Conservation (phyloP, 2,113 vertebrate genomes). For the Spheniscus mendiculus region DNA sequence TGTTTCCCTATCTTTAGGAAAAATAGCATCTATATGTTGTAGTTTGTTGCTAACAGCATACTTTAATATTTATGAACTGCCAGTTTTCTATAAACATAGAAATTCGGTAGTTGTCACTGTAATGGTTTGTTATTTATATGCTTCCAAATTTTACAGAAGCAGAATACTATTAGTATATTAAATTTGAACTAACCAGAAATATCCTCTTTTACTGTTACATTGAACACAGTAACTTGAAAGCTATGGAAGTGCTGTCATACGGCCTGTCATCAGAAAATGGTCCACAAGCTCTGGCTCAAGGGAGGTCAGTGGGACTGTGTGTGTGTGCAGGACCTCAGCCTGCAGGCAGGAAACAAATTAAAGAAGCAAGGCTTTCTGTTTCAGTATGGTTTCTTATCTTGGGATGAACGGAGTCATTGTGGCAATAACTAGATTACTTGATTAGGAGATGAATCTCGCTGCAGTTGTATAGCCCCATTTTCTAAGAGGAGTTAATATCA, state of each 20-base stretch:
- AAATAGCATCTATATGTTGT: constrained; percentile 50
- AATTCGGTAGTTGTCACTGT: not conserved
- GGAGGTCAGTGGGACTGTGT: not conserved
- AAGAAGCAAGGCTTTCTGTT: not conserved
- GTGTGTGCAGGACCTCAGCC: not conserved
- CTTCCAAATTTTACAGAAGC: constrained; percentile 15
- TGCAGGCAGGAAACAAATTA: not conserved
- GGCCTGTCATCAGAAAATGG: not conserved
- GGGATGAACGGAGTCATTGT: not conserved
- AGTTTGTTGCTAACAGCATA: constrained; percentile 26
- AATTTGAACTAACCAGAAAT: not conserved
- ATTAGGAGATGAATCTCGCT: not conserved
- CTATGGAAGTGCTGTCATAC: not conserved
- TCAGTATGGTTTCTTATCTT: not conserved
- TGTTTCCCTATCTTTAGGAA: constrained; percentile 24
- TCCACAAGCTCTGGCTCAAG: not conserved
- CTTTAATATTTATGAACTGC: constrained; percentile 55
- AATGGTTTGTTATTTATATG: constrained; percentile 44
- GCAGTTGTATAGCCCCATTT: not conserved
- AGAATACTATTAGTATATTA: not conserved
- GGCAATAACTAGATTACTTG: not conserved
- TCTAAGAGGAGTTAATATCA: not conserved
- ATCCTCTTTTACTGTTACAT: not conserved
- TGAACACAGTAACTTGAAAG: not conserved
- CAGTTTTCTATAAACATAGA: constrained; percentile 24